A percentile compares a stretch with the other conserved stretches of the same genome.
Evolutionary conservation across 2,797 vertebrate genomes (phyloP).

Genomic region (Scolopax bukidnonensis): DNA sequence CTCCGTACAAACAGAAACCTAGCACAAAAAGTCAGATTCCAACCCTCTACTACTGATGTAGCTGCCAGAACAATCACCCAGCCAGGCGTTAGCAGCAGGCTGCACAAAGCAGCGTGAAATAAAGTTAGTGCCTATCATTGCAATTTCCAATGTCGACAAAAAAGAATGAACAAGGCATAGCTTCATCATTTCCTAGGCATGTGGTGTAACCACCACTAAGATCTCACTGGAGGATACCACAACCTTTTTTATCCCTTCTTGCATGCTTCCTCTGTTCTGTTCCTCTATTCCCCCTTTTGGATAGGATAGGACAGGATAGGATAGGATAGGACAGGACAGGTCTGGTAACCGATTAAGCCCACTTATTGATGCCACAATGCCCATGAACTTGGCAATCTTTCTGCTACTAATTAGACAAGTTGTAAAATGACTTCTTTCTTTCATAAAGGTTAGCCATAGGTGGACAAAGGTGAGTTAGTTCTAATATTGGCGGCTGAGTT

Average conservation of each 20-base stretch:
- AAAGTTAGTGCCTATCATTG: background rate
- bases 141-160: background rate
- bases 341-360: background rate
- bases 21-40: background rate
- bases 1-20: background rate
- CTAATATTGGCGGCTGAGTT: constrained; percentile 58
- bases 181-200: background rate
- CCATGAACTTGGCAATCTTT: background rate
- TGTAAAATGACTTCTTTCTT: background rate
- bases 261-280: background rate
- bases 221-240: background rate
- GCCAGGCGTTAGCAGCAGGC: background rate
- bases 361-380: background rate
- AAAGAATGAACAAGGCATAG: background rate
- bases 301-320: background rate
- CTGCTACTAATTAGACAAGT: background rate
- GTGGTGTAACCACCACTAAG: background rate
- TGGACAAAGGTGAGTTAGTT: constrained; percentile 53
- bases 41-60: background rate
- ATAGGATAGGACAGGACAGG: background rate
- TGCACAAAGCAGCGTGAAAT: background rate
- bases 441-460: constrained; percentile 15
- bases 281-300: background rate
- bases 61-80: background rate
- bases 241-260: background rate